Evolutionary conservation across 1,140 invertebrate species (phyloP), one percentile per base, ranked within the genome.

Genomic region (Asbolus verrucosus): DNA sequence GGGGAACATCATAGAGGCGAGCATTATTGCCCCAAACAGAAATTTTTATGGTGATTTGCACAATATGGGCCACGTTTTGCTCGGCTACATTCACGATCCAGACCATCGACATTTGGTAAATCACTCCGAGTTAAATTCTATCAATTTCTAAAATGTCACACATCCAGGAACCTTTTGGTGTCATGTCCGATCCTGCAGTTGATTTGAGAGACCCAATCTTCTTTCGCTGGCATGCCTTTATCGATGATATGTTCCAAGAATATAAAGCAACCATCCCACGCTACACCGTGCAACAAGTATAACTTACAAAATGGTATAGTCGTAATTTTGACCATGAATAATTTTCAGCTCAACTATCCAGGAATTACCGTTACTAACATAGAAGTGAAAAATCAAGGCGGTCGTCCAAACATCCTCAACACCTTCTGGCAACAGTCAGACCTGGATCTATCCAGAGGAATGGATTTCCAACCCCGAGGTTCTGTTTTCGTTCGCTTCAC

Each of bases 181-280:
- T 89, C 0, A 91, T 88, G 84, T 86, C 83, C 2, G 87, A 88
- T 72, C 78, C 84, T 0, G 83, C 86, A 0, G 88, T 85, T 2
- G 85, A 86, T 1, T 67, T 63, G 54, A 36, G 71, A n/a, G 70
- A 70, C 36, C 67, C 71, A 9, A 82, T 91, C 4, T 94, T 94
- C 81, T 94, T 92, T 79, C 87, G 89, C 78, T 92, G 88, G 88
- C 92, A 94, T 74, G 87, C 90, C 1, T 89, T 88, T 72, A 83
- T 94, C n/a, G 91, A 94, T 74, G 74, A 80, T 6, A 67, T 85
- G 3, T 85, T 85, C 76, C 73, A 82, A 50, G 72, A 79, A 66
- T 79, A 80, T 70, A 84, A 84, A 73, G 68, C 60, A 0, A 81
- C 77, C 1, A 71, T 83, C 0, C 73, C 71, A 19, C 67, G 77